phyloP scores from a whole-genome alignment of 2,888 invertebrate genomes.

The Zele albiditarsus region DNA sequence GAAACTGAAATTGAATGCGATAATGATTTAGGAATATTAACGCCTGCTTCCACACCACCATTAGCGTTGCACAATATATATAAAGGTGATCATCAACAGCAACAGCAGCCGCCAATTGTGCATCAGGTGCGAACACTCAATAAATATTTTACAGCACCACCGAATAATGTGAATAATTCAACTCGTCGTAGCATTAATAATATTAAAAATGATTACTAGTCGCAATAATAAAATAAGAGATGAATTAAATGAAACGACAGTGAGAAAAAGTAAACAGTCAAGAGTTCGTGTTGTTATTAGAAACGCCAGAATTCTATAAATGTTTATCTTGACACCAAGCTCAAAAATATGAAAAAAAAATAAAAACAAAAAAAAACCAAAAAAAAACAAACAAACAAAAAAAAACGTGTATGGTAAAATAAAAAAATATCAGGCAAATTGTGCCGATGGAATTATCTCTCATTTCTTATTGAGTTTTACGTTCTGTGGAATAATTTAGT shows the following conservation, averaged over 20 bases:
- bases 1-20: constrained; percentile 57
- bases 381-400: background rate
- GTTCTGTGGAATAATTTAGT: background rate
- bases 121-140: constrained; percentile 46
- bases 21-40: constrained; percentile 62
- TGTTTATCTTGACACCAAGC: background rate
- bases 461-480: background rate
- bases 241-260: background rate
- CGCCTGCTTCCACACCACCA: constrained; percentile 66
- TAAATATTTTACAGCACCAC: constrained; percentile 52
- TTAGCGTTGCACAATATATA: constrained; percentile 49
- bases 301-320: background rate
- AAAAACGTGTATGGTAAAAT: background rate
- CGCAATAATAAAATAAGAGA: constrained; percentile 31
- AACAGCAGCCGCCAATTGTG: constrained; percentile 38
- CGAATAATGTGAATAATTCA: constrained; percentile 44
- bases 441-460: background rate
- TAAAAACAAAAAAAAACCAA: background rate
- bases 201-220: constrained; percentile 50
- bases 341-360: background rate
- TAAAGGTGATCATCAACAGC: constrained; percentile 46
- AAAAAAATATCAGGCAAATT: background rate
- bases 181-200: constrained; percentile 48
- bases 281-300: constrained; percentile 4
- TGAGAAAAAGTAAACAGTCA: background rate